Conservation (phyloP, 2,113 vertebrate species). For the Brachirus orientalis region DNA sequence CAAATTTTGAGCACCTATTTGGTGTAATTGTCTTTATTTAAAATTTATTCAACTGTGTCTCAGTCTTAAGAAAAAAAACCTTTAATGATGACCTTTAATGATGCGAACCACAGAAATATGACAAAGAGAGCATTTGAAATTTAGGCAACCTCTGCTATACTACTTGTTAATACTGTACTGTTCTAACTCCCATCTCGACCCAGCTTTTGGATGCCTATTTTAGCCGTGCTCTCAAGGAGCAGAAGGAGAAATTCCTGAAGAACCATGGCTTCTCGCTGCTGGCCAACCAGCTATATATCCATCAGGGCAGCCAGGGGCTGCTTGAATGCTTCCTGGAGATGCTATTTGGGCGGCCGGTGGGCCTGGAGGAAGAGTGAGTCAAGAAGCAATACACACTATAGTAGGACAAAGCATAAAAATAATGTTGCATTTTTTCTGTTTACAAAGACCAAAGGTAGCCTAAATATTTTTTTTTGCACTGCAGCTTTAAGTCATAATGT, state of each 20-base stretch:
- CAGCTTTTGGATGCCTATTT: conserved; percentile 97
- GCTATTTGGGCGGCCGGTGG: conserved; percentile 88
- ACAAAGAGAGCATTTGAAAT: background rate
- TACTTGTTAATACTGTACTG: background rate
- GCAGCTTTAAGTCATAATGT: too few species aligned
- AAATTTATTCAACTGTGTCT: background rate
- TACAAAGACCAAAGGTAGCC: too few species aligned
- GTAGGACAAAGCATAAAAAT: too few species aligned
- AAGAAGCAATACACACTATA: background rate
- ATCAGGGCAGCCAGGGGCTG: conserved; percentile 91
- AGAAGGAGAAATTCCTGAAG: conserved; percentile 97
- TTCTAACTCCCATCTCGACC: conserved; percentile 6
- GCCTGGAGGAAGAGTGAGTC: conserved; percentile 93
- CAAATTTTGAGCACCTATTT: too few species aligned
- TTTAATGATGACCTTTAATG: background rate
- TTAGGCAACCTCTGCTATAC: background rate
- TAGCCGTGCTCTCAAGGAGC: conserved; percentile 92
- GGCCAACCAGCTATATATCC: conserved; percentile 96
- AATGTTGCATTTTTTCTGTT: too few species aligned
- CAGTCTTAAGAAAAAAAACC: background rate
- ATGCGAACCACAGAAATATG: background rate
- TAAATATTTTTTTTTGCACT: too few species aligned
- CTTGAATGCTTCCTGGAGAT: conserved; percentile 94
- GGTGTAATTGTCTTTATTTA: background rate
- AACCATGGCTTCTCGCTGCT: conserved; percentile 96